Conservation (phyloP, 2,113 vertebrate species). For the Condylura cristata region DNA sequence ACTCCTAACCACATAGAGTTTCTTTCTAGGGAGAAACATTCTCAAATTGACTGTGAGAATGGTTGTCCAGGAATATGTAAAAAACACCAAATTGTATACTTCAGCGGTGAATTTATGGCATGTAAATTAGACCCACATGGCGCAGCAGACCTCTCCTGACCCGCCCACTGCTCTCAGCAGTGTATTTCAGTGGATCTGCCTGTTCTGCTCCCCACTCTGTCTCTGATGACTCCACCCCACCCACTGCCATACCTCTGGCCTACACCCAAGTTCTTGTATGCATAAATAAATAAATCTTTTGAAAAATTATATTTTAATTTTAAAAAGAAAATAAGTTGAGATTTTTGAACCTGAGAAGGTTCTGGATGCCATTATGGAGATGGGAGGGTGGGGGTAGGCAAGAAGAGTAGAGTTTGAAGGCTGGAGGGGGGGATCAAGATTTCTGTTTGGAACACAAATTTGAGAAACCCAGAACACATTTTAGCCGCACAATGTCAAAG, state of each 20-base stretch:
- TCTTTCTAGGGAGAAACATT: background rate
- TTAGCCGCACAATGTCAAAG: background rate
- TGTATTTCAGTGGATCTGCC: too few relatives aligned
- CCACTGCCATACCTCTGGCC: too few relatives aligned
- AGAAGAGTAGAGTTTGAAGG: background rate
- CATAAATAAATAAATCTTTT: too few relatives aligned
- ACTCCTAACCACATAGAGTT: background rate
- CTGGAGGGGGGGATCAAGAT: background rate
- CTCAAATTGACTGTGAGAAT: background rate
- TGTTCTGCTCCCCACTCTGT: too few relatives aligned
- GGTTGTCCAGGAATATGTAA: background rate
- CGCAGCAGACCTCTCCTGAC: too few relatives aligned
- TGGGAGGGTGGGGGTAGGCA: background rate
- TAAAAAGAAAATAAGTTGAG: background rate
- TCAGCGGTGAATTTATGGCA: background rate
- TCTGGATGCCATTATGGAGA: background rate
- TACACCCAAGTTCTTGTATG: too few relatives aligned
- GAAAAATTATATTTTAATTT: background rate
- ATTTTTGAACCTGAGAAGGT: background rate
- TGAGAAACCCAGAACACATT: background rate
- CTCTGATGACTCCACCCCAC: too few relatives aligned
- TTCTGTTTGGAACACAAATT: background rate
- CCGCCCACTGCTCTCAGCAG: too few relatives aligned
- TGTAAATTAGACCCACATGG: too few relatives aligned
- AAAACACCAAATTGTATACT: background rate